phyloP scores from a whole-genome alignment of 1,140 invertebrate species.

The Hyles euphorbiae region DNA sequence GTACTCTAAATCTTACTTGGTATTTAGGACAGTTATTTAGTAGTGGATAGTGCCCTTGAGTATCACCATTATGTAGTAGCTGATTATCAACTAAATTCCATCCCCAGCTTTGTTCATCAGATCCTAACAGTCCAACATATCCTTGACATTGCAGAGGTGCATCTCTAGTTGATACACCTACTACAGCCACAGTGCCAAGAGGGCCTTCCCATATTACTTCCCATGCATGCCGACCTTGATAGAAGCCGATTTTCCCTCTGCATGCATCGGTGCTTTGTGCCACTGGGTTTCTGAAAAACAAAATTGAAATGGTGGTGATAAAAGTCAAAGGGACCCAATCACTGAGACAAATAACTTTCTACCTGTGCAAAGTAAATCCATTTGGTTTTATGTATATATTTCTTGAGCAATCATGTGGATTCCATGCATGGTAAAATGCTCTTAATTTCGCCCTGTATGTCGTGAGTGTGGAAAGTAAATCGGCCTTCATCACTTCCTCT shows the following conservation, averaged over 20 bases:
- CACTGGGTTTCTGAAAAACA: slow-evolving; percentile 88
- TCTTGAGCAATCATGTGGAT: slow-evolving; percentile 96
- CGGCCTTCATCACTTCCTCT: slow-evolving; percentile 94
- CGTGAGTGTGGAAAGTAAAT: slow-evolving; percentile 90
- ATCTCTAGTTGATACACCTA: slow-evolving; percentile 97
- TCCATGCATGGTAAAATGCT: slow-evolving; percentile 97
- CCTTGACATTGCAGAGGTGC: slow-evolving; percentile 93
- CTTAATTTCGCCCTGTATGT: slow-evolving; percentile 96
- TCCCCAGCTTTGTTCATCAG: slow-evolving; percentile 98
- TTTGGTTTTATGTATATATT: slow-evolving; percentile 98
- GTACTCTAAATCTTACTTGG: slow-evolving; percentile 80
- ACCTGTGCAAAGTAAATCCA: slow-evolving; percentile 96
- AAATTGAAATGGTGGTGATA: slow-evolving; percentile 8
- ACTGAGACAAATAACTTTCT: background rate
- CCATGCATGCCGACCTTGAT: slow-evolving; percentile 96
- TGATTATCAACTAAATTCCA: slow-evolving; percentile 99
- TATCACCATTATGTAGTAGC: slow-evolving; percentile 97
- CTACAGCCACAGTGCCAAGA: slow-evolving; percentile 95
- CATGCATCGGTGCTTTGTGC: slow-evolving; percentile 99
- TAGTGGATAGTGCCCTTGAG: slow-evolving; percentile 95
- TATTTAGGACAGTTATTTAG: slow-evolving; percentile 98
- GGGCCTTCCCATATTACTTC: slow-evolving; percentile 99
- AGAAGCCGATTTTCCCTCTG: slow-evolving; percentile 95
- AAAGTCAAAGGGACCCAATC: background rate
- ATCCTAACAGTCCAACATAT: slow-evolving; percentile 95